Conservation (phyloP, 2,113 vertebrate species). For the Nesogale talazaci region DNA sequence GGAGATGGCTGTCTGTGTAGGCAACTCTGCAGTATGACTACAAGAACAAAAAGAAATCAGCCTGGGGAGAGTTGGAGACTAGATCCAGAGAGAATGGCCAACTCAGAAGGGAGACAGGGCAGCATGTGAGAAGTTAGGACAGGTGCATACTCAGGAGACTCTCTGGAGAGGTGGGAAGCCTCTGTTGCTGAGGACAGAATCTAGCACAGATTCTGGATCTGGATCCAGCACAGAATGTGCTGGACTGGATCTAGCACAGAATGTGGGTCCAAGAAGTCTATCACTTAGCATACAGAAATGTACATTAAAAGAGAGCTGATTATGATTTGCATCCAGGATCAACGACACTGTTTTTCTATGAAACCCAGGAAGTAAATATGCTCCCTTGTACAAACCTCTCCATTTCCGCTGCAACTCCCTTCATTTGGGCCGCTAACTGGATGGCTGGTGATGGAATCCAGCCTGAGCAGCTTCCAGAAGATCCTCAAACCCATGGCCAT, state of each 20-base stretch:
- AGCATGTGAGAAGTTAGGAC: rapidly evolving
- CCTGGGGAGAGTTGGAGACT: not conserved
- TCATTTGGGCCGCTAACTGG: not conserved
- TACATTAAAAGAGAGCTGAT: too few relatives aligned
- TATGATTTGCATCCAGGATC: too few relatives aligned
- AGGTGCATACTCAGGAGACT: too few relatives aligned
- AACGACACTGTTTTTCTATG: not conserved
- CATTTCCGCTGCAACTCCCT: not conserved
- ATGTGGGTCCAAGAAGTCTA: not conserved
- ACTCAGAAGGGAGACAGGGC: not conserved
- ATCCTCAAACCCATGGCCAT: too few relatives aligned
- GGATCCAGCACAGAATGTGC: not conserved
- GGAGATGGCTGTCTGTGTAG: not conserved
- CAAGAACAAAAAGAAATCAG: not conserved
- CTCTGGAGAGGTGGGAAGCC: not conserved
- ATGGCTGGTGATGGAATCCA: not conserved
- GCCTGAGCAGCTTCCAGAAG: not conserved
- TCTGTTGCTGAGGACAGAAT: not conserved
- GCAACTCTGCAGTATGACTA: not conserved
- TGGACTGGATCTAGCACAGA: not conserved
- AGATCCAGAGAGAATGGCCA: not conserved
- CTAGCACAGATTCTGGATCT: too few relatives aligned
- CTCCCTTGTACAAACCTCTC: not conserved
- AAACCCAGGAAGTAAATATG: not conserved
- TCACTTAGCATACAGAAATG: too few relatives aligned